phyloP scores from a whole-genome alignment of 2,797 vertebrate species.

The Poeciliopsis turneri region DNA sequence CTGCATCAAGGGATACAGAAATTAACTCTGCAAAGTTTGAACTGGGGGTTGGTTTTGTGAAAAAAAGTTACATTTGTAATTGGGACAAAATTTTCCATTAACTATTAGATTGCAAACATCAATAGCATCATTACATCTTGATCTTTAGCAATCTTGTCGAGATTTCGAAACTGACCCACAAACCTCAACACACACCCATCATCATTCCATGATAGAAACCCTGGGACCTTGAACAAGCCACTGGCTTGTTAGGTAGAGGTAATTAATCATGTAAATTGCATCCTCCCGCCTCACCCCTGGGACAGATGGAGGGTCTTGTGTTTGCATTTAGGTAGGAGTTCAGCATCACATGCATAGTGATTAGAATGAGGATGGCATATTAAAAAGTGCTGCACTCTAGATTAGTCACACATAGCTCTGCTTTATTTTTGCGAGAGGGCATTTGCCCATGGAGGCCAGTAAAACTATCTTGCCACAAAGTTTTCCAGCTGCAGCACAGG shows the following conservation, averaged over 20 bases:
- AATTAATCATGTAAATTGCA: constrained; percentile 79
- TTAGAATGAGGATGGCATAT: constrained; percentile 60
- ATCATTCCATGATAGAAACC: constrained; percentile 43
- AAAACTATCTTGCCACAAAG: constrained; percentile 4
- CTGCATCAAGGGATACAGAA: neutral
- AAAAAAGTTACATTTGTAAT: neutral
- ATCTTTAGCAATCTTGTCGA: constrained; percentile 57
- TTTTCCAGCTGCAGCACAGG: neutral
- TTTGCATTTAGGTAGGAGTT: constrained; percentile 73
- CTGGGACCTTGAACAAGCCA: constrained; percentile 43
- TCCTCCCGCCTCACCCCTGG: constrained; percentile 61
- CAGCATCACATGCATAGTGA: constrained; percentile 50
- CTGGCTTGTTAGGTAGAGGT: constrained; percentile 69
- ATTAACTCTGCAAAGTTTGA: neutral
- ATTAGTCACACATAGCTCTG: constrained; percentile 40
- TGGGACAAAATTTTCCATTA: neutral
- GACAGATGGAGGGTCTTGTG: constrained; percentile 66
- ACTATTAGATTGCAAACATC: constrained; percentile 22
- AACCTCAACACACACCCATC: constrained; percentile 24
- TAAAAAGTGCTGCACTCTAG: constrained; percentile 43
- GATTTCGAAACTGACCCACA: constrained; percentile 33
- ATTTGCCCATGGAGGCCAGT: neutral
- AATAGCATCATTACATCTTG: constrained; percentile 57
- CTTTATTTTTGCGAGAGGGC: constrained; percentile 23
- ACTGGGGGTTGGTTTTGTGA: too few relatives aligned